Evolutionary conservation across 92 coral and sea anemone genomes (phyloP).

Genomic region (Scolanthus callimorphus): DNA sequence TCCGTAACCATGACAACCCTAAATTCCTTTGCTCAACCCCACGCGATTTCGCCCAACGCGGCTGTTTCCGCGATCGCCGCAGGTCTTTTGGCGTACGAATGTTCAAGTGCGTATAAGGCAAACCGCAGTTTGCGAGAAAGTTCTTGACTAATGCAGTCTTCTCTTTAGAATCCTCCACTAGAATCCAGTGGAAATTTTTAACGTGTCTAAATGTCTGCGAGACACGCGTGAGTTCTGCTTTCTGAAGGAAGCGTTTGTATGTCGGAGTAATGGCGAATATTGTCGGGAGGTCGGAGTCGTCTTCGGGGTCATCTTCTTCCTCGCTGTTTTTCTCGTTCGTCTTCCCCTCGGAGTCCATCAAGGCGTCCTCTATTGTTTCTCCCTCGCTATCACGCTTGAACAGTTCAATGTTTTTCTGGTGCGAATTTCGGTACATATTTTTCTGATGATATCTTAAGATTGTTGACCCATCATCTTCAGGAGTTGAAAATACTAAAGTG

Average conservation of each 20-base stretch:
- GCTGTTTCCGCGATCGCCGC: slow-evolving; percentile 55
- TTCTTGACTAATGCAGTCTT: slow-evolving; percentile 65
- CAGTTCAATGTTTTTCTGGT: no score
- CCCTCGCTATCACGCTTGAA: no score
- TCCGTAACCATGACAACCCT: slow-evolving; percentile 72
- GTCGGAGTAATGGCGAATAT: slow-evolving; percentile 89
- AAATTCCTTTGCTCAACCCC: slow-evolving; percentile 84
- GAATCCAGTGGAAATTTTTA: slow-evolving; percentile 82
- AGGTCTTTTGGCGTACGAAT: slow-evolving; percentile 64
- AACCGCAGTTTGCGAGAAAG: slow-evolving; percentile 40
- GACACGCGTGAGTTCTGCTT: slow-evolving; percentile 82
- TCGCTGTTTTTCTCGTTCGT: no score
- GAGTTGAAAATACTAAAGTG: no score
- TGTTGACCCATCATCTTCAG: no score
- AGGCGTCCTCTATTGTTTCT: no score
- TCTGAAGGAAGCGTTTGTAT: slow-evolving; percentile 71
- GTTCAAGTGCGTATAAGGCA: slow-evolving; percentile 69
- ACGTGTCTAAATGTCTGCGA: slow-evolving; percentile 75
- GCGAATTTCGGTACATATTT: no score
- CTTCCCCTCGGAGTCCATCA: no score
- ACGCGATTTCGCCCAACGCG: slow-evolving; percentile 83
- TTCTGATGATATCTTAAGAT: no score
- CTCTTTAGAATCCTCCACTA: slow-evolving; percentile 73
- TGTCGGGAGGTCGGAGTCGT: slow-evolving; percentile 54
- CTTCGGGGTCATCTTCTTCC: slow-evolving; percentile 4